phyloP scores from a whole-genome alignment of 2,113 vertebrate genomes.

The Macheiramphus alcinus region DNA sequence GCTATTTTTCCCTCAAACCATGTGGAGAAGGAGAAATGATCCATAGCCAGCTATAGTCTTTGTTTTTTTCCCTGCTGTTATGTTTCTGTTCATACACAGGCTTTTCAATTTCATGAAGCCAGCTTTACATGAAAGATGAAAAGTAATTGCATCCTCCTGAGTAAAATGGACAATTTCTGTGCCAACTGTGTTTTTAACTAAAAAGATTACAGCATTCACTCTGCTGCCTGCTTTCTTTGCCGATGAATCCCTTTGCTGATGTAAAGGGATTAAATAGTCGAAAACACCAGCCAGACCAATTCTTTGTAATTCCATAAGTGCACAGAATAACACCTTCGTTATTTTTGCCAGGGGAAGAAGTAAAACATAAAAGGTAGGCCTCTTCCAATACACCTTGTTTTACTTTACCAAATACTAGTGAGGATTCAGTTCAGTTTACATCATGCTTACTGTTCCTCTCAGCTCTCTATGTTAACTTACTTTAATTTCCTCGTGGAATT shows the following conservation, averaged over 20 bases:
- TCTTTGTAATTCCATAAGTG: not conserved
- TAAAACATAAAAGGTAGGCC: not conserved
- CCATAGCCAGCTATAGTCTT: not conserved
- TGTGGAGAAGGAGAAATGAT: conserved; percentile 40
- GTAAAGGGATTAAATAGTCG: conserved; percentile 25
- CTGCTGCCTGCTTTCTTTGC: not conserved
- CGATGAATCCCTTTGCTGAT: not conserved
- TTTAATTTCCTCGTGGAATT: not conserved
- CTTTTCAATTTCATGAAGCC: conserved; percentile 19
- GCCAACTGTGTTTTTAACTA: conserved; percentile 18
- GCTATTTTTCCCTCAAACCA: conserved; percentile 33
- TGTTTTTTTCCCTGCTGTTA: conserved; percentile 22
- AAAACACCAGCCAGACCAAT: not conserved
- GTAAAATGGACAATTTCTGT: conserved; percentile 51
- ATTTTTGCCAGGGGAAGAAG: not conserved
- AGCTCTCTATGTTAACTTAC: not conserved
- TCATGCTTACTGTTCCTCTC: not conserved
- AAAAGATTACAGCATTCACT: conserved; percentile 30
- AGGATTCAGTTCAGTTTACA: not conserved
- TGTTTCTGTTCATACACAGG: not conserved
- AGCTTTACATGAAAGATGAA: conserved; percentile 53
- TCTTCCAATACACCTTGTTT: not conserved
- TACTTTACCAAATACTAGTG: not conserved
- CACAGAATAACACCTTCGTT: not conserved
- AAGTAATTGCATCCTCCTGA: conserved; percentile 42